Conservation (phyloP, 2,797 vertebrate species). For the Argya squamiceps region DNA sequence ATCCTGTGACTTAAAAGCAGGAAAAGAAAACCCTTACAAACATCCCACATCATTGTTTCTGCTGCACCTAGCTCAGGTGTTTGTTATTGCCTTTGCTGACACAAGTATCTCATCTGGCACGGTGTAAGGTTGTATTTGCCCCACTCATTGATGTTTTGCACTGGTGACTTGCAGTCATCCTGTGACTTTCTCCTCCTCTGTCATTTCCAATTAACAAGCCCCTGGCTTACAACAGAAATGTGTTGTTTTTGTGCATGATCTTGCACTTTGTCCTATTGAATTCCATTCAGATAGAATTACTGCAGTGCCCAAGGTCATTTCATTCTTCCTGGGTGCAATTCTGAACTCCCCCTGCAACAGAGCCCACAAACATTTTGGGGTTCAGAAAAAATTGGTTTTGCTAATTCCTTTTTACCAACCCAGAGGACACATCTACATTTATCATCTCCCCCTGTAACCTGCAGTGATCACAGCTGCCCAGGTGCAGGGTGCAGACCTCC, state of each 20-base stretch:
- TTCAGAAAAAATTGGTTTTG: not conserved
- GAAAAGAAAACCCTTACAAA: not conserved
- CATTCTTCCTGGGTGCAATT: not conserved
- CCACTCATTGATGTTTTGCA: not conserved
- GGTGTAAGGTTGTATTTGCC: not conserved
- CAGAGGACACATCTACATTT: too few relatives aligned
- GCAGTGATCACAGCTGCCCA: too few relatives aligned
- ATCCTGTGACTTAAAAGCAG: not conserved
- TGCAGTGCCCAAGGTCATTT: constrained; percentile 42
- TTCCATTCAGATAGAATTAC: constrained; percentile 40
- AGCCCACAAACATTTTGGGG: not conserved
- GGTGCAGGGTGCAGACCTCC: too few relatives aligned
- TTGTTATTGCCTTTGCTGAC: not conserved
- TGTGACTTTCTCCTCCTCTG: constrained; percentile 18
- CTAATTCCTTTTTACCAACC: not conserved
- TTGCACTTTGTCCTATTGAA: constrained; percentile 54
- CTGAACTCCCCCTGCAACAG: not conserved
- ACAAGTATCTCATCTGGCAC: not conserved
- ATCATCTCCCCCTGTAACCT: too few relatives aligned
- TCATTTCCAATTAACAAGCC: constrained; percentile 55
- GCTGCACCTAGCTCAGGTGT: not conserved
- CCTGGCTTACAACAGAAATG: constrained; percentile 32
- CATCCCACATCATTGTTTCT: not conserved
- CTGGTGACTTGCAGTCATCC: constrained; percentile 14
- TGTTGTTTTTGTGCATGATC: constrained; percentile 29